Percentiles rank a stretch among this genome's conserved stretches.
Evolutionary conservation across 2,888 invertebrate species (phyloP).

Genomic region (Cryptus armator): DNA sequence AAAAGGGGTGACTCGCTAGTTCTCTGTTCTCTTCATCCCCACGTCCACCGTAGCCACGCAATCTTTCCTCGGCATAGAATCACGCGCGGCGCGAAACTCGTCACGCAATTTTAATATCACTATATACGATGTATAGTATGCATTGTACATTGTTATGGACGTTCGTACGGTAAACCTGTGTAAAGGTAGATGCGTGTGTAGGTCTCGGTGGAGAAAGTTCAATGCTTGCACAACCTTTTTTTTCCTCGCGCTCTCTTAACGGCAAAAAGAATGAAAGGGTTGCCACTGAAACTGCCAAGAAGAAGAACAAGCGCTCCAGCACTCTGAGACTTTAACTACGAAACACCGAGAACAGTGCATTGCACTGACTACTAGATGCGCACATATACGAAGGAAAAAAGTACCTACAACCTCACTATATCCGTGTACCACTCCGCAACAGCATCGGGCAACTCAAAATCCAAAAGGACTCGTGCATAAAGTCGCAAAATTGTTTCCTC

Average conservation of each 20-base stretch:
- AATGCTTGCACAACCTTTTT: slow-evolving; percentile 42
- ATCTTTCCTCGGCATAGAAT: slow-evolving; percentile 15
- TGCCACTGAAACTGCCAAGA: slow-evolving; percentile 16
- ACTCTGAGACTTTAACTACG: neutral
- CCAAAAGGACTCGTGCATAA: slow-evolving; percentile 60
- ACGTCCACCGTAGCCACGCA: neutral
- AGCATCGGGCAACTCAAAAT: slow-evolving; percentile 66
- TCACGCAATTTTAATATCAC: slow-evolving; percentile 58
- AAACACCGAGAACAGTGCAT: neutral
- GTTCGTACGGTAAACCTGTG: neutral
- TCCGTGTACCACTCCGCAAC: slow-evolving; percentile 30
- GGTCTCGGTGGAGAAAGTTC: neutral
- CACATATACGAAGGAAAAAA: neutral
- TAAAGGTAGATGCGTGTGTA: neutral
- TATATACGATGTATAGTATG: neutral
- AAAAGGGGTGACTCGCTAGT: slow-evolving; percentile 31
- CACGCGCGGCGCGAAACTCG: slow-evolving; percentile 54
- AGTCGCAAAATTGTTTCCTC: slow-evolving; percentile 53
- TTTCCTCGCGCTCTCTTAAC: slow-evolving; percentile 37
- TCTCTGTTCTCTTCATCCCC: slow-evolving; percentile 16
- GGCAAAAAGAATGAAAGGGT: slow-evolving; percentile 19
- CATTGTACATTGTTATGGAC: neutral
- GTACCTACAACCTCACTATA: neutral
- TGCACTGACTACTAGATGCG: no score
- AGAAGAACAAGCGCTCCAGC: neutral